Evolutionary conservation across 2,797 vertebrate genomes (phyloP), one percentile per base, ranked within the genome.

Genomic region (Notolepis coatsorum): DNA sequence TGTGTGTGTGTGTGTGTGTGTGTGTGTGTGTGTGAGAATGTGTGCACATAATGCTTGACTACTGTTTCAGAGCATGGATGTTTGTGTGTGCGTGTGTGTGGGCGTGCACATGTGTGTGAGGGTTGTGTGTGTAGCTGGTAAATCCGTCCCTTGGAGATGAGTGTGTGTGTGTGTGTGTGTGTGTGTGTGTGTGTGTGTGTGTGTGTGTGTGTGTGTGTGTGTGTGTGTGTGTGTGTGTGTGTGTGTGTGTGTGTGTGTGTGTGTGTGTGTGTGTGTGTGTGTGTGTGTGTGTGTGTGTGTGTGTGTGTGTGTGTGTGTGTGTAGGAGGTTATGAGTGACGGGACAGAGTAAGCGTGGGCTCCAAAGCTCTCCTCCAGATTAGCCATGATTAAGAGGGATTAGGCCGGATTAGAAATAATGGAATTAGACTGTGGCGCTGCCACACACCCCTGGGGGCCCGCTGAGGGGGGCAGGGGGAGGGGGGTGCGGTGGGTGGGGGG

Each of bases 351-450:
- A 83, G 79, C 84, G 81, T 81, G 75, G 77, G 87, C 86, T 86
- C 84, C 80, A 85, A 87, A 88, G 77, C 89, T 91, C 89, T 88
- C 79, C 85, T 85, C 70, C 87, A 87, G 89, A 91, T 90, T 89
- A 90, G 89, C 87, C 76, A 82, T 71, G 88, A 88, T 90, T 90
- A 88, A 87, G 86, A 89, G 84, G 89, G 81, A 87, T 91, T 91
- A 90, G 73, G 67, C 71, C 75, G 87, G 88, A 90, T 90, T 91
- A 89, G 85, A 84, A 88, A 89, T 91, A 90, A 91, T 90, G 88
- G 87, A 85, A 91, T 91, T 90, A 90, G 89, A 80, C 82, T 78
- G 81, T 65, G 79, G 80, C 66, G 80, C 82, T 79, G 81, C 86
- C 81, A 79, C 87, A 84, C 78, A 80, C 79, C 62, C 81, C 81